Evolutionary conservation across 2,888 invertebrate species (phyloP).

Genomic region (Cylindroiulus punctatus): DNA sequence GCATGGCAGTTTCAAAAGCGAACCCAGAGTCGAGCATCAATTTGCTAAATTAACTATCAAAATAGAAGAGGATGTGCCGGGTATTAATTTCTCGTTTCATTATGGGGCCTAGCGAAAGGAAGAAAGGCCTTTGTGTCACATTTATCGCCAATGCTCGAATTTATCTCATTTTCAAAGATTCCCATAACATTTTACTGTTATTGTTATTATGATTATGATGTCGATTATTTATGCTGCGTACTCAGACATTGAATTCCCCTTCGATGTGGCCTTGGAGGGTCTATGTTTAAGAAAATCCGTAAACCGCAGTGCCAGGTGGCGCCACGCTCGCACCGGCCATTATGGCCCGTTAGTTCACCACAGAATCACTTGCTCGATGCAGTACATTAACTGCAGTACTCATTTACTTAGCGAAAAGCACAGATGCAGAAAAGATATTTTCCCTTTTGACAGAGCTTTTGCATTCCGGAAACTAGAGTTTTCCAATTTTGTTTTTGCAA

Average conservation of each 20-base stretch:
- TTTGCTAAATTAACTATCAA: constrained; percentile 18
- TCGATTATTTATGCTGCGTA: constrained; percentile 1
- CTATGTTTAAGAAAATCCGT: too few relatives aligned
- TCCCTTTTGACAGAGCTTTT: too few relatives aligned
- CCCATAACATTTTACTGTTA: background rate
- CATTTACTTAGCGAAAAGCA: too few relatives aligned
- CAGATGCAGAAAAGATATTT: too few relatives aligned
- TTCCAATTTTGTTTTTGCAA: too few relatives aligned
- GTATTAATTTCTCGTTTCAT: constrained; percentile 18
- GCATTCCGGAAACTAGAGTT: too few relatives aligned
- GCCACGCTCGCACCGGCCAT: too few relatives aligned
- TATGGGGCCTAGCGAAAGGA: background rate
- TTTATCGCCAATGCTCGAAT: background rate
- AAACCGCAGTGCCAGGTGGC: too few relatives aligned
- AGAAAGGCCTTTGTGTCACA: background rate
- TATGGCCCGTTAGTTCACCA: too few relatives aligned
- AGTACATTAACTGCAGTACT: too few relatives aligned
- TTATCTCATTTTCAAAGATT: constrained; percentile 18
- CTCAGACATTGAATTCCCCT: background rate
- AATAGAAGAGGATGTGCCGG: constrained; percentile 2
- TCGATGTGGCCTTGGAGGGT: background rate
- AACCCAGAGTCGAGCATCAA: background rate
- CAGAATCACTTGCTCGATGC: too few relatives aligned
- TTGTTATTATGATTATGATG: background rate
- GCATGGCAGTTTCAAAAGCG: background rate